Evolutionary conservation across 1,140 invertebrate species (phyloP).

Genomic region (Heliconius himera): DNA sequence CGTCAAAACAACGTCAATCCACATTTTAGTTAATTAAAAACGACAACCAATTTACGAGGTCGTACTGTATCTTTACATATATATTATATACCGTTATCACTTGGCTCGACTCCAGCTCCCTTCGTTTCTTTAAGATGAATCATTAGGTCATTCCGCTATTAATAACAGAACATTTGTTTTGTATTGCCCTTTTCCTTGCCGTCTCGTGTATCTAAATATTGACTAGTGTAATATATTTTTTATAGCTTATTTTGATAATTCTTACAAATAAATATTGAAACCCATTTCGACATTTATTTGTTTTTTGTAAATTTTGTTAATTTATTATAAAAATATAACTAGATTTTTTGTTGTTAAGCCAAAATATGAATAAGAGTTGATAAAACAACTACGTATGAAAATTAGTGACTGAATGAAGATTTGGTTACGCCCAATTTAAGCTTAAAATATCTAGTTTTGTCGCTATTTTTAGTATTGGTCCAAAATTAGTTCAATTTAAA

Average conservation of each 20-base stretch:
- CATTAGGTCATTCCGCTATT: not conserved
- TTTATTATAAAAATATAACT: no score
- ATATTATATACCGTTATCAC: not conserved
- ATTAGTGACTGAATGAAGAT: no score
- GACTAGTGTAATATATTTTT: not conserved
- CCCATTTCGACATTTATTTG: no score
- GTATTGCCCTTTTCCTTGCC: not conserved
- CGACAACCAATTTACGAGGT: not conserved
- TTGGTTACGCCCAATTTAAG: no score
- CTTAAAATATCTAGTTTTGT: no score
- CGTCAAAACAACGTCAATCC: not conserved
- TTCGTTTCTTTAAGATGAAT: constrained; percentile 1
- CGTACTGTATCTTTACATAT: not conserved
- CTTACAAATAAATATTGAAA: no score
- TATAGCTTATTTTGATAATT: no score
- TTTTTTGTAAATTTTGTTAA: not conserved
- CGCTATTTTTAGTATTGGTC: no score
- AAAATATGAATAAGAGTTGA: no score
- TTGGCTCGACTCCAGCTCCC: not conserved
- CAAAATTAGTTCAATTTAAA: no score
- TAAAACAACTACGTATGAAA: no score
- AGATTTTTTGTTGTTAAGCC: no score
- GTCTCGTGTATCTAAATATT: not conserved
- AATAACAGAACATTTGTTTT: constrained; percentile 3
- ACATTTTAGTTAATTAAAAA: not conserved